These are phyloP conservation scores for Pseudorectes ferrugineus DNA, from an alignment of 2,113 vertebrate species.

Conservation along the genomic window DNA sequence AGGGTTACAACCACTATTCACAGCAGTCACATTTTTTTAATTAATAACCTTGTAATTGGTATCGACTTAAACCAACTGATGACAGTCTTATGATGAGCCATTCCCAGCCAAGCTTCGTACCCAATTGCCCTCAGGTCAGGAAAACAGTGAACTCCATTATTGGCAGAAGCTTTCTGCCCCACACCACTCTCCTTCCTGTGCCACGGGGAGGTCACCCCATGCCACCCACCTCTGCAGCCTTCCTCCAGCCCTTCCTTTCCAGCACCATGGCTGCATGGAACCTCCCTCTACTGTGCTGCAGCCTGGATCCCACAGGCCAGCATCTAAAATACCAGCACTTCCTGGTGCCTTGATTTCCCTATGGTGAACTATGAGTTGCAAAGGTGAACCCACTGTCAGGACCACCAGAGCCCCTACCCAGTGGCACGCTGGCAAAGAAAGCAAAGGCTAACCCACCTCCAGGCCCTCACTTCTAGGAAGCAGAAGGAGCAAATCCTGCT, in stretches of 20 bases:
- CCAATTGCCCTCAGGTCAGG: conserved; percentile 49
- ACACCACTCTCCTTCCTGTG: background rate
- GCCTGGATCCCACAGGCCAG: background rate
- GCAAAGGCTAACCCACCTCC: background rate
- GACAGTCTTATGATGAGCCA: conserved; percentile 65
- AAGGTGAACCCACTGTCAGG: background rate
- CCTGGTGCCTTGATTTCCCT: background rate
- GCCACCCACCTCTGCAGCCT: background rate
- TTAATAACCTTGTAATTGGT: conserved; percentile 76
- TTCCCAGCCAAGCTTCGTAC: conserved; percentile 47
- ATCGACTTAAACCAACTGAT: conserved; percentile 69
- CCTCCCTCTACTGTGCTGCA: background rate
- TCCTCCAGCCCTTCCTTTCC: background rate
- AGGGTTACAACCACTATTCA: conserved; percentile 49
- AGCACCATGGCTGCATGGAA: background rate
- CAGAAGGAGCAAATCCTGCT: background rate
- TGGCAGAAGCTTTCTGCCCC: conserved; percentile 12
- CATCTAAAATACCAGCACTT: background rate
- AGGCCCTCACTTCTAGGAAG: background rate
- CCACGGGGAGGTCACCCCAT: background rate
- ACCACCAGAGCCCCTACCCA: background rate
- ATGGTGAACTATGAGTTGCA: accelerated
- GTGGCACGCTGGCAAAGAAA: background rate
- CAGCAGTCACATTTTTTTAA: conserved; percentile 70
- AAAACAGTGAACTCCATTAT: conserved; percentile 53